Conservation (phyloP, 92 coral and sea anemone species). For the Porites rus region DNA sequence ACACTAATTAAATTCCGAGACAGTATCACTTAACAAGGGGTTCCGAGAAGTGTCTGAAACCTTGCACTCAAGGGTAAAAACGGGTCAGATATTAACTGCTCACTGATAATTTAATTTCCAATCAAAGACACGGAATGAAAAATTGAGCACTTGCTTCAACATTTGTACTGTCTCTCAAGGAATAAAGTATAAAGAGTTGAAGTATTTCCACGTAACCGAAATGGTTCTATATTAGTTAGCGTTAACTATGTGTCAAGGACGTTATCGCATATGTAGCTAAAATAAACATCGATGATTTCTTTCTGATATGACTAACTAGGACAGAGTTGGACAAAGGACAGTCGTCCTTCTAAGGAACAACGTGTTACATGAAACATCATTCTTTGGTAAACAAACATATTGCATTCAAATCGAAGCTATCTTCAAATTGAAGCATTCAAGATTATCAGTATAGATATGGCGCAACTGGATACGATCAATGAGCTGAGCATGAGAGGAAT, state of each 20-base stretch:
- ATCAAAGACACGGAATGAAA: neutral
- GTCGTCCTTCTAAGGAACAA: neutral
- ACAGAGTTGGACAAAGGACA: neutral
- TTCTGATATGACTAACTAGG: slow-evolving; percentile 15
- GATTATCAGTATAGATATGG: slow-evolving; percentile 10
- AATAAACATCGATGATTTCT: slow-evolving; percentile 15
- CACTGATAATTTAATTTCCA: neutral
- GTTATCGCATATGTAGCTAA: slow-evolving; percentile 20
- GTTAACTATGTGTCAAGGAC: slow-evolving; percentile 36
- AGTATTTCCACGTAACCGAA: neutral
- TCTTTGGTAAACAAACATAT: neutral
- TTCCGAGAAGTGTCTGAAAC: slow-evolving; percentile 23
- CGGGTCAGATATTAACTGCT: slow-evolving; percentile 13
- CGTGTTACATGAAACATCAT: neutral
- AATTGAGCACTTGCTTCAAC: neutral
- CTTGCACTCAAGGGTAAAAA: neutral
- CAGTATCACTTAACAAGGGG: slow-evolving; percentile 37
- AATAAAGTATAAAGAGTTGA: neutral
- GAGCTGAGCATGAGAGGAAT: slow-evolving; percentile 6
- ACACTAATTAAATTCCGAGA: slow-evolving; percentile 74
- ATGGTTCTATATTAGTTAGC: neutral
- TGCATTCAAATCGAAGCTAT: neutral
- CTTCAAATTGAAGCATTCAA: neutral
- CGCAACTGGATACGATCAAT: neutral
- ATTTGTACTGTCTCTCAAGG: neutral